These are phyloP conservation scores for Dolichoris vasculosae DNA, from an alignment of 1,140 invertebrate genomes.

Conservation along the genomic window DNA sequence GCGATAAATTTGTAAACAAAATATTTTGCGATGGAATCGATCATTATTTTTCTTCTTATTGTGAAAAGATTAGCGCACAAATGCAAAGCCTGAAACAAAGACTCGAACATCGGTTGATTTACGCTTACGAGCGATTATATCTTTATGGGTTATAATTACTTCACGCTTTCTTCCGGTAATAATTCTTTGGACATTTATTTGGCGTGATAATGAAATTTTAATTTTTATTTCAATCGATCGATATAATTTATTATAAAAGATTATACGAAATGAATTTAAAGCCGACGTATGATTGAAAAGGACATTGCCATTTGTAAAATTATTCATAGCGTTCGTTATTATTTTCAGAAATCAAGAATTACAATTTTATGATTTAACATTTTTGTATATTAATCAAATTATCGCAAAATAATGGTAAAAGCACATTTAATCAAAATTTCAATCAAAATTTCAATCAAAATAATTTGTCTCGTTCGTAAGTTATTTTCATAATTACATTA, in stretches of 20 bases:
- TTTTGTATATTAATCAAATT: background rate
- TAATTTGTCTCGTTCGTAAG: too few species aligned
- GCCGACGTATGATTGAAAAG: background rate
- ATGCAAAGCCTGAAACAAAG: background rate
- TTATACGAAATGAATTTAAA: background rate
- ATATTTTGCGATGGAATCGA: too few species aligned
- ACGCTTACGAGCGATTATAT: conserved; percentile 17
- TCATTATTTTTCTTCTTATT: too few species aligned
- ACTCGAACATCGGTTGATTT: conserved; percentile 20
- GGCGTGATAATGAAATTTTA: background rate
- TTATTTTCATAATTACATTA: too few species aligned
- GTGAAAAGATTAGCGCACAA: background rate
- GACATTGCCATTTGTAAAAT: background rate
- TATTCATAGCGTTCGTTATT: background rate
- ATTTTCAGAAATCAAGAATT: background rate
- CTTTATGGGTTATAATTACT: conserved; percentile 40
- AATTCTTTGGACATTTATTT: background rate
- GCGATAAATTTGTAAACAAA: too few species aligned
- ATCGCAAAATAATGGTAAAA: too few species aligned
- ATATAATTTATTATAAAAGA: background rate
- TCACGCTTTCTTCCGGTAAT: conserved; percentile 15
- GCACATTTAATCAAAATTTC: too few species aligned
- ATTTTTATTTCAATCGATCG: background rate
- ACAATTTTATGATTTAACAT: background rate
- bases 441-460: too few species aligned